Evolutionary conservation across 2,113 vertebrate species (phyloP), one percentile per base, ranked within the genome.

Genomic region (Sisor rabdophorus): DNA sequence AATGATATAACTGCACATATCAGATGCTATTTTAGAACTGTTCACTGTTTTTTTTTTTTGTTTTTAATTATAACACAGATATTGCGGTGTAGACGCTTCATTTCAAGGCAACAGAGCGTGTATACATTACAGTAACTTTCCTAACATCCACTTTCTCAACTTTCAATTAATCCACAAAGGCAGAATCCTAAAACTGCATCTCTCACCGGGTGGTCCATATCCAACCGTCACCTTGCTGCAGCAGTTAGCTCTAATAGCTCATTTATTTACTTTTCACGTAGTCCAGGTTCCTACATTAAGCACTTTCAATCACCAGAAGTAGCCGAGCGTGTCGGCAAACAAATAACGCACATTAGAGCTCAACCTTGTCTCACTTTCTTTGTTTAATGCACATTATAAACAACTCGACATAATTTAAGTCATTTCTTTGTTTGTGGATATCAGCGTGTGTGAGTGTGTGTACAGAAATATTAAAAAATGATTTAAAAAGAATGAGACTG

Each of bases 211-310:
- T 48, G 64, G 64, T 55, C 52, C 36, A 40, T 32, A 64, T 54
- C 54, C 55, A 79, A 60, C 47, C 65, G 65, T 61, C 73, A 54
- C 64, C 67, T 69, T 65, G 59, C 24, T 63, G 71, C 19, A 74
- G 71, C 40, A 59, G 71, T 63, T 72, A 64, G 55, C 47, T 47
- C 44, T 82, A 80, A 83, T 77, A 71, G 65, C 78, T 75, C 50
- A 83, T 83, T 83, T 71, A 73, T 73, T 83, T 79, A 80, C 70
- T 54, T 56, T 77, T 72, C 78, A 76, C 68, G 76, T 72, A 75
- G 63, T 48, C 60, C 20, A 65, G 63, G 50, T 70, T 61, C 64
- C 71, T 67, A 78, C 65, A 72, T 76, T 69, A 65, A 58, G 73
- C 69, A 36, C 65, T 71, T 70, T 76, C 73, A 71, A 78, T 76